Conservation (phyloP, 2,888 invertebrate species). For the Celastrina argiolus region DNA sequence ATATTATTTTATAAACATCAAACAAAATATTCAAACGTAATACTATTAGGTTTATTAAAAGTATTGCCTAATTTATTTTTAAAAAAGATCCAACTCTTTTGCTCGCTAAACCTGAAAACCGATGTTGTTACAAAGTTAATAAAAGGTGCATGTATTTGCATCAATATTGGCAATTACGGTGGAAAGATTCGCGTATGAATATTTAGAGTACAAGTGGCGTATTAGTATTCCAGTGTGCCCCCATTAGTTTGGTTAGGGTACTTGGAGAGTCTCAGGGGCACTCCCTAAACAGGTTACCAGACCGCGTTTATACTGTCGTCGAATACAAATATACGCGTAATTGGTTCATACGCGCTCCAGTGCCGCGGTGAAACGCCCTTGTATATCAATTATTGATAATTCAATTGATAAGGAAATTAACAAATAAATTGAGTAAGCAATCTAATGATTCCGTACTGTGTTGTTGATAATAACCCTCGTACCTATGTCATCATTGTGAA, state of each 20-base stretch:
- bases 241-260: constrained; percentile 50
- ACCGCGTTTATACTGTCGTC: constrained; percentile 65
- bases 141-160: background rate
- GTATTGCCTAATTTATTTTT: too few relatives aligned
- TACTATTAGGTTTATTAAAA: too few relatives aligned
- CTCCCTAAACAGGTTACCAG: constrained; percentile 70
- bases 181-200: constrained; percentile 42
- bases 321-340: constrained; percentile 69
- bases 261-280: constrained; percentile 52
- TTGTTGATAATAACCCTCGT: background rate
- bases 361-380: constrained; percentile 17
- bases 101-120: background rate
- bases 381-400: background rate
- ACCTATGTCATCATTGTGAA: background rate
- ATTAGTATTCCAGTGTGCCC: constrained; percentile 64
- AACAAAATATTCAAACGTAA: too few relatives aligned
- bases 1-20: too few relatives aligned
- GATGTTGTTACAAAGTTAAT: constrained; percentile 10
- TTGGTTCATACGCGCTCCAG: constrained; percentile 40
- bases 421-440: background rate
- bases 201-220: constrained; percentile 45
- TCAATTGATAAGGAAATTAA: background rate
- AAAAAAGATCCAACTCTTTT: background rate
- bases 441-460: background rate
- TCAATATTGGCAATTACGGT: constrained; percentile 8